Evolutionary conservation across 2,797 vertebrate species (phyloP), one percentile per base, ranked within the genome.

Genomic region (Crypturellus tataupa): DNA sequence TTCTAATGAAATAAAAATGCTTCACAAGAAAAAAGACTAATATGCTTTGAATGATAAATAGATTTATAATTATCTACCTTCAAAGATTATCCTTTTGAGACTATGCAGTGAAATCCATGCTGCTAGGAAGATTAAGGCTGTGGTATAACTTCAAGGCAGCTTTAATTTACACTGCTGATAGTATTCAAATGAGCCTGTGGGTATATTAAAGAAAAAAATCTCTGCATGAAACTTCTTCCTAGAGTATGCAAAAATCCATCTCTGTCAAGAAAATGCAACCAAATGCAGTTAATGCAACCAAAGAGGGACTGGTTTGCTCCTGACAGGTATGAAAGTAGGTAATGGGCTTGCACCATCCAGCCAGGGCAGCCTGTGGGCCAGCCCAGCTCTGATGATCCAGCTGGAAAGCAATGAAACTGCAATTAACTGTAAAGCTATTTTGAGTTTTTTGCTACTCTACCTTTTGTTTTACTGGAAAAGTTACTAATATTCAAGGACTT

Each of bases 21-120:
- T 77, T 10, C 56, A 78, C 21, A 76, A 78, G 73, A 76, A 85
- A 51, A 49, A 39, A 51, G 78, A 75, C 49, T 90, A 89, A 91
- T 91, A 91, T 51, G 42, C 53, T 77, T 94, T 90, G 80, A 88
- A 88, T 91, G 78, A 90, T 82, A 94, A 90, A 78, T 68, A 93
- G 71, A 58, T 51, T 93, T 90, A 87, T 73, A 91, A 84, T 62
- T 90, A 65, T 40, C 18, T 59, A 55, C 24, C 58, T 94, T 72
- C 29, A 82, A 93, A 77, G 77, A 82, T 87, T 86, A 71, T 80
- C 55, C 85, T 84, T 93, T 64, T n/a, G 78, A 90, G 91, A 39
- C 47, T n/a, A 8, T 14, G 9, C 56, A 40, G 49, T 86, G 67
- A 84, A 95, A 92, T 68, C 40, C 44, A 21, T 20, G 56, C 76